Evolutionary conservation across 2,113 vertebrate genomes (phyloP), one percentile per base, ranked within the genome.

Genomic region (Dissostichus mawsoni): DNA sequence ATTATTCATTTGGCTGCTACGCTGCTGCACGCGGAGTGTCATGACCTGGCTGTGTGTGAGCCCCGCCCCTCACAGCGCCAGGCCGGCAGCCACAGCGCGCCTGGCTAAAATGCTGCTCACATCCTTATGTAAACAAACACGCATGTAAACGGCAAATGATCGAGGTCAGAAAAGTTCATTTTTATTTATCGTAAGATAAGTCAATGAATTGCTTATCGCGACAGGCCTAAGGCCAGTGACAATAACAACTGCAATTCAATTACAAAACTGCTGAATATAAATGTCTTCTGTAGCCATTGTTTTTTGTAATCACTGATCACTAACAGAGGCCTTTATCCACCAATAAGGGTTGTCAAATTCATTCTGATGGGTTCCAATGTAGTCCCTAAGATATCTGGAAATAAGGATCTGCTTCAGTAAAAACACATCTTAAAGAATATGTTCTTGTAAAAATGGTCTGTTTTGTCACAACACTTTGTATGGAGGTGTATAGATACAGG

Each of bases 371-470:
- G 23, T 63, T 75, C 16, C 0, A 2, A 18, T 61, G 41, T 25
- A 61, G 58, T 53, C 72, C 36, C 61, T 65, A 72, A 64, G n/a
- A 25, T 10, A 17, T 50, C 25, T 65, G 47, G 36, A 45, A 55
- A n/a, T 29, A 36, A 65, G 63, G 23, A 47, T 13, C 18, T 48
- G 57, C 55, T 23, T 3, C 36, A 45, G 18, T 53, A 33, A 69
- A 65, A 65, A 53, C 70, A 65, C 36, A 74, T 41, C 69, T 71
- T 14, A 80, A 72, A 78, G 68, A 76, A 17, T 8, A 55, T 20
- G 68, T n/a, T 65, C 55, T 82, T 76, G 61, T 78, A 63, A 86
- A 87, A 84, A 69, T 11, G 16, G 53, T 50, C 45, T 57, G 9
- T 67, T 82, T 72, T 78, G 75, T 71, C 23, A 69, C 41, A 11